Base-by-base conservation (phyloP, 2,113 vertebrate genomes). In the Urocynchramus pylzowi region DNA sequence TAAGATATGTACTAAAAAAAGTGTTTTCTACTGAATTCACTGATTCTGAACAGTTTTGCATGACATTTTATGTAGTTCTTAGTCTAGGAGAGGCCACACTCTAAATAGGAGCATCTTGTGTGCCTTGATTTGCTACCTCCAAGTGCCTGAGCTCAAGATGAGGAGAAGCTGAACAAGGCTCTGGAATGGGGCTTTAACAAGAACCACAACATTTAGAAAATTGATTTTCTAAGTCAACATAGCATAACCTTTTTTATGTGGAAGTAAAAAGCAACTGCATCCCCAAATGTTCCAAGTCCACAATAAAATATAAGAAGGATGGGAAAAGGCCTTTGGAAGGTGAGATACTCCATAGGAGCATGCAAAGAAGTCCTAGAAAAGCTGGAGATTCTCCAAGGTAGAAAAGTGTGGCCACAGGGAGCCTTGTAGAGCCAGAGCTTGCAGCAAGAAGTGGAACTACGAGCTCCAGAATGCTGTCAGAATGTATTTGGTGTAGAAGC, bases 231-330 rank as follows among this genome's bases (percentile, higher is more conserved):
- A 63, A 33, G 10, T 81, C 10, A 37, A 20, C 2, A 4, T 3
- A 28, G 2, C 3, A 17, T 5, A 49, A 41, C 2, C 2, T 3
- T 39, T 56, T 53, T 68, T 39, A 11, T 3, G 1, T 21, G 16
- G 5, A 49, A 79, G 2, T 26, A 33, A 65, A 75, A 49, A 44
- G 7, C 7, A 42, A 75, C 27, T 11, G 1, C 18, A 31, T 56
- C 6, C 10, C 24, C 6, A 45, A 28, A 26, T 47, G 10, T 42
- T 84, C 9, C 7, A 53, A 49, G 3, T 37, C 12, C 41, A 33
- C 16, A 50, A 15, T 33, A 49, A 78, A 52, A 28, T 16, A 15
- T 2, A 30, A 47, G 42, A 35, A 17, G 12, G 30, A 21, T 50
- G 26, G 13, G 17, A 49, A 68, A 52, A 13, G 4, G 19, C 13